Conservation (phyloP, 1,140 invertebrate genomes). For the Anadara kagoshimensis region DNA sequence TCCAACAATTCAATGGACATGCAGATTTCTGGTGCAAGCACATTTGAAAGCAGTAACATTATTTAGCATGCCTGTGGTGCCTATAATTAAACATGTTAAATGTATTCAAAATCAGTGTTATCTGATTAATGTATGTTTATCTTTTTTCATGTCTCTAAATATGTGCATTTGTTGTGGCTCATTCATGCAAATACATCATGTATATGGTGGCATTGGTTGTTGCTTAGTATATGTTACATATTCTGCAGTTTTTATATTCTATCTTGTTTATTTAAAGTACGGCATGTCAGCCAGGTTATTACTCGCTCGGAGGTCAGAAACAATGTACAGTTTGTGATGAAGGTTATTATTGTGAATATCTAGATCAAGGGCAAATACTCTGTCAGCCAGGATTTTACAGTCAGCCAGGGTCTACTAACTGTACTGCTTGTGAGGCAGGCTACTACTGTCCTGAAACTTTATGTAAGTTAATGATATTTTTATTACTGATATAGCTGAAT, state of each 20-base stretch:
- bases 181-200: too few relatives aligned
- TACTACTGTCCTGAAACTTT: constrained; percentile 56
- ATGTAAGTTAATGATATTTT: constrained; percentile 44
- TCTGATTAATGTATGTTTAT: too few relatives aligned
- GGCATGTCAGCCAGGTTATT: constrained; percentile 56
- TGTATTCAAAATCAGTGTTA: too few relatives aligned
- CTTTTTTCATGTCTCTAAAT: too few relatives aligned
- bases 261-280: constrained; percentile 39
- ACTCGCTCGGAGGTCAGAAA: constrained; percentile 54
- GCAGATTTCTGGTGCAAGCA: not conserved
- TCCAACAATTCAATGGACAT: not conserved
- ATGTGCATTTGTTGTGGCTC: too few relatives aligned
- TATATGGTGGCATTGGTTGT: not conserved
- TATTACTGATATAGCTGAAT: not conserved
- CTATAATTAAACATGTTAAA: too few relatives aligned
- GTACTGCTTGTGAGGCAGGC: constrained; percentile 65
- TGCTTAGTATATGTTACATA: not conserved
- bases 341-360: constrained; percentile 56
- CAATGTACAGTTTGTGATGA: constrained; percentile 60
- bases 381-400: constrained; percentile 61
- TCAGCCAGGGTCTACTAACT: constrained; percentile 56
- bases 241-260: not conserved
- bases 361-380: constrained; percentile 42
- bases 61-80: not conserved
- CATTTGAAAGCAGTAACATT: not conserved